A percentile compares a stretch with the other conserved stretches of the same genome.
These are phyloP conservation scores for Irena cyanogastra DNA, from an alignment of 2,113 vertebrate genomes.

Conservation along the genomic window DNA sequence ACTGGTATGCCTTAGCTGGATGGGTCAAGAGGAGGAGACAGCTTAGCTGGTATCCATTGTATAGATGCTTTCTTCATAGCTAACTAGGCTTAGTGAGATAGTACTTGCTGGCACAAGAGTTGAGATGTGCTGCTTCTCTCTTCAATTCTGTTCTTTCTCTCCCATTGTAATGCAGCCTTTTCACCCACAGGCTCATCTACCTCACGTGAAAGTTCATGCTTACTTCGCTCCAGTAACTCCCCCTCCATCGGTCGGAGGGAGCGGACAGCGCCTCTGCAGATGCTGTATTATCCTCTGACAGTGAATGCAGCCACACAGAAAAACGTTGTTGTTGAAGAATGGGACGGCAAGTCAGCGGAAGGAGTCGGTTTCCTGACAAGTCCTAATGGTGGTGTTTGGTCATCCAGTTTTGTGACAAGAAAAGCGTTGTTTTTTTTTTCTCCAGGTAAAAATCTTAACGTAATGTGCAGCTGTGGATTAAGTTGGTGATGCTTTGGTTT, in stretches of 20 bases:
- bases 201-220: conserved; percentile 90
- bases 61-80: background rate
- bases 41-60: too few relatives aligned
- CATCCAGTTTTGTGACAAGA: conserved; percentile 45
- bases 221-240: conserved; percentile 92
- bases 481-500: conserved; percentile 48
- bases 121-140: background rate
- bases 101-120: background rate
- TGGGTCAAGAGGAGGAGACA: background rate
- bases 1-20: background rate
- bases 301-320: background rate
- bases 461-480: conserved; percentile 43
- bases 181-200: conserved; percentile 82
- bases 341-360: background rate
- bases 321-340: background rate
- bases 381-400: background rate
- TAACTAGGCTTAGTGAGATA: background rate
- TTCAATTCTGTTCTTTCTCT: background rate
- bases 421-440: background rate
- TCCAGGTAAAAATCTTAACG: conserved; percentile 19
- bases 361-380: background rate
- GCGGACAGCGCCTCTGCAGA: conserved; percentile 86
- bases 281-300: conserved; percentile 91
- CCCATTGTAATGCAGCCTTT: background rate
- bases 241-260: conserved; percentile 85